Base-by-base conservation (phyloP, 92 coral and sea anemone genomes). In the Siderastrea siderea region DNA sequence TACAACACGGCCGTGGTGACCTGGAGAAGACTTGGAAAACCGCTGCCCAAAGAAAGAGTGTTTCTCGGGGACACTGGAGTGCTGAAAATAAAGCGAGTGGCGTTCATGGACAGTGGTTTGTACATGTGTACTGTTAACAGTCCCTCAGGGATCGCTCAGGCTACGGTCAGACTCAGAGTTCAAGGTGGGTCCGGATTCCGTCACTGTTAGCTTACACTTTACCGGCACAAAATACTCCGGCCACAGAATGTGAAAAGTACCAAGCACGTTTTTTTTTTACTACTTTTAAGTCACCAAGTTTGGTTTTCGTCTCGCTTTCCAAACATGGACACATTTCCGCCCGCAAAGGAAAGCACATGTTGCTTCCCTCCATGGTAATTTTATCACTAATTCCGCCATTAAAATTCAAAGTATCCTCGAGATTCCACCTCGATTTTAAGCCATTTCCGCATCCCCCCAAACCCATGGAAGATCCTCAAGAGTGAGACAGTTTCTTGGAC, bases 81-180 rank as follows among this genome's bases (percentile, higher is more conserved):
- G 59, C 61, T 91, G 62, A 86, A 82, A 81, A 68, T 91, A 19
- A 86, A 74, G 9, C 80, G 83, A 38, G 90, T 76, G 49, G 51
- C 71, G 26, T 67, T 65, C 10, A 4, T 71, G n/a, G 94, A 91
- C 62, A 71, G 71, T 15, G 94, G 94, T 1, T 16, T 45, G 58
- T 91, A 91, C 75, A 81, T 81, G 94, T 91, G 94, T 43, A 81
- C 94, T 6, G 94, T 91, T 49, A 89, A 74, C 61, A 91, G 94
- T 60, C 87, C 84, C 10, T 64, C 88, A 5, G 91, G 94, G 48
- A 50, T 81, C 13, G 78, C 94, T 53, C 68, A 90, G 63, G 94
- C 94, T 9, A 70, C 83, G 0, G 94, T 86, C 15, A 86, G 60
- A 9, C 88, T 91, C 1, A 81, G 84, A 66, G 94, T 91, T 19